A percentile compares a stretch with the other conserved stretches of the same genome.
These are phyloP conservation scores for Diuraphis noxia DNA, from an alignment of 1,140 invertebrate genomes.

Conservation along the genomic window DNA sequence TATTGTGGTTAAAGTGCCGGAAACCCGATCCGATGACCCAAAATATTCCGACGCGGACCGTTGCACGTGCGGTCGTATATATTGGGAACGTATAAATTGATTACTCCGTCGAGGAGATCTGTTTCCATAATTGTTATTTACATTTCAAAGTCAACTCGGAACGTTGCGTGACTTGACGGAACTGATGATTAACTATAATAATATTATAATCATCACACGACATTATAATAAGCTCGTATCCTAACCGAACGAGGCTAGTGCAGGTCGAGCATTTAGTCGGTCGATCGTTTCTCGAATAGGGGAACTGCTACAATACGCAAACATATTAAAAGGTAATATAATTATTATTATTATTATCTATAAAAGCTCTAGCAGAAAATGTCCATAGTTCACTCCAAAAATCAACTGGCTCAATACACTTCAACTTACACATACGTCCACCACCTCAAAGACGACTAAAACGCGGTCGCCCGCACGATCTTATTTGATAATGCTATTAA, in stretches of 20 bases:
- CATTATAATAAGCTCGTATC: neutral
- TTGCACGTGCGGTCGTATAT: neutral
- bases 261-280: neutral
- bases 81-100: neutral
- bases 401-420: too few species aligned
- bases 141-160: neutral
- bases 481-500: too few species aligned
- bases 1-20: neutral
- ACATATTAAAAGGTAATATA: neutral
- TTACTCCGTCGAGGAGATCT: neutral
- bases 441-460: too few species aligned
- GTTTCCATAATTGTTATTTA: conserved; percentile 1
- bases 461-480: too few species aligned
- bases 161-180: neutral
- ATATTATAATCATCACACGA: neutral
- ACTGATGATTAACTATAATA: neutral
- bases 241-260: neutral
- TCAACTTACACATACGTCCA: too few species aligned
- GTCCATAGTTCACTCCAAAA: too few species aligned
- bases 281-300: neutral
- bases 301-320: neutral
- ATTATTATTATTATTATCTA: too few species aligned
- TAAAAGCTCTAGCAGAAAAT: too few species aligned
- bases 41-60: neutral
- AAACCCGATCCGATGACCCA: neutral